Percentiles rank a stretch among this genome's conserved stretches.
phyloP scores from a whole-genome alignment of 2,113 vertebrate genomes.

The Ciconia stormi region DNA sequence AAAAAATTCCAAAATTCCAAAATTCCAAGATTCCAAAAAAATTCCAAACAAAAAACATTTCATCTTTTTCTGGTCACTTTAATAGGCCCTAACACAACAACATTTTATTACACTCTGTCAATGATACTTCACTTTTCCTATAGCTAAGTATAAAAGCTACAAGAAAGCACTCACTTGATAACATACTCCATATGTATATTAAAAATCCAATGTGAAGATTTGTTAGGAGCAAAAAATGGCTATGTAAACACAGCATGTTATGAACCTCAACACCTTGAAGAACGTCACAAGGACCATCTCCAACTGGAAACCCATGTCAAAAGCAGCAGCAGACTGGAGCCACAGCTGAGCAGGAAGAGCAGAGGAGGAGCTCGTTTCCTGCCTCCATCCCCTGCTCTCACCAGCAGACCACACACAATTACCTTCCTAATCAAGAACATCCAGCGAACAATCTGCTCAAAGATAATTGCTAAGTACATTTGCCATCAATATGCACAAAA shows the following conservation, averaged over 20 bases:
- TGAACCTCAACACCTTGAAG: background rate
- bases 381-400: background rate
- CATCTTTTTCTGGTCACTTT: background rate
- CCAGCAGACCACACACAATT: conserved; percentile 54
- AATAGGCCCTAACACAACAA: background rate
- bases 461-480: background rate
- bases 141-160: background rate
- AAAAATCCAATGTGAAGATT: background rate
- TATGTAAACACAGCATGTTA: background rate
- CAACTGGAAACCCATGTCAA: background rate
- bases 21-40: too few species aligned
- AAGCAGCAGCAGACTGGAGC: background rate
- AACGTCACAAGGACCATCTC: background rate
- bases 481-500: background rate
- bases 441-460: background rate
- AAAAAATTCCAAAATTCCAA: too few species aligned
- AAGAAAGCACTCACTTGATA: background rate
- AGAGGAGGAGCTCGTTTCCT: background rate
- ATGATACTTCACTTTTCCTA: background rate
- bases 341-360: background rate
- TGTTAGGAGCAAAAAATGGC: background rate
- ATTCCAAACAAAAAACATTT: background rate
- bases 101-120: background rate
- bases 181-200: accelerated
- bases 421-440: conserved; percentile 28